These are phyloP conservation scores for Coenobita brevimanus DNA, from an alignment of 1,140 invertebrate species.

Conservation along the genomic window DNA sequence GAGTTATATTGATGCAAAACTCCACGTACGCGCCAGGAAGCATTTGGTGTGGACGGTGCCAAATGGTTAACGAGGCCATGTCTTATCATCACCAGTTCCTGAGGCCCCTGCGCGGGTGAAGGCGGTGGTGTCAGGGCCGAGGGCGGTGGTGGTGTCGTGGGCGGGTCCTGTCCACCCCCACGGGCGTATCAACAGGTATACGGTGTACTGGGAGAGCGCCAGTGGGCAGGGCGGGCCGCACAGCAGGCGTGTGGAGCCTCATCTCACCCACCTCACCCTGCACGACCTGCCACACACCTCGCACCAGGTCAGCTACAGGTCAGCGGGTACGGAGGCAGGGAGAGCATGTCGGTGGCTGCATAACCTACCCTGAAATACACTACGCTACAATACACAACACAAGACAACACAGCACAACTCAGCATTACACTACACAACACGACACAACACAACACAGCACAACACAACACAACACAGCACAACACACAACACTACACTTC, in stretches of 20 bases:
- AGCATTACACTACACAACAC: too few species aligned
- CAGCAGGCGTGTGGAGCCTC: constrained; percentile 32
- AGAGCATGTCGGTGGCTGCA: not conserved
- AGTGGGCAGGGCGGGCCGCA: constrained; percentile 28
- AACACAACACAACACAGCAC: too few species aligned
- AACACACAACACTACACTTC: too few species aligned
- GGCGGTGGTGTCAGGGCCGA: constrained; percentile 73
- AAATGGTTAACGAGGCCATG: not conserved
- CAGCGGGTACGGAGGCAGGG: not conserved
- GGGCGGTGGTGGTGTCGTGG: constrained; percentile 75
- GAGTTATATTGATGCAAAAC: not conserved
- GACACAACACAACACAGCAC: too few species aligned
- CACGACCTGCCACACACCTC: constrained; percentile 47
- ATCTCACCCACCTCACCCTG: constrained; percentile 52
- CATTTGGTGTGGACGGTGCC: not conserved
- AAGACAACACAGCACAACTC: too few species aligned
- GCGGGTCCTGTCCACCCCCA: constrained; percentile 74
- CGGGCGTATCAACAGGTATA: constrained; percentile 74
- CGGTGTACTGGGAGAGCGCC: constrained; percentile 72
- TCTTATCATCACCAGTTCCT: constrained; percentile 72
- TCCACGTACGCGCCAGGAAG: not conserved
- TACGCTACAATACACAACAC: too few species aligned
- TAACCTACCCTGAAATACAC: not conserved
- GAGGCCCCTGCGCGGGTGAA: constrained; percentile 74
- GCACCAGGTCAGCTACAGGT: constrained; percentile 24